Evolutionary conservation across 1,140 invertebrate genomes (phyloP), one percentile per base, ranked within the genome.

Genomic region (Melitaea cinxia): DNA sequence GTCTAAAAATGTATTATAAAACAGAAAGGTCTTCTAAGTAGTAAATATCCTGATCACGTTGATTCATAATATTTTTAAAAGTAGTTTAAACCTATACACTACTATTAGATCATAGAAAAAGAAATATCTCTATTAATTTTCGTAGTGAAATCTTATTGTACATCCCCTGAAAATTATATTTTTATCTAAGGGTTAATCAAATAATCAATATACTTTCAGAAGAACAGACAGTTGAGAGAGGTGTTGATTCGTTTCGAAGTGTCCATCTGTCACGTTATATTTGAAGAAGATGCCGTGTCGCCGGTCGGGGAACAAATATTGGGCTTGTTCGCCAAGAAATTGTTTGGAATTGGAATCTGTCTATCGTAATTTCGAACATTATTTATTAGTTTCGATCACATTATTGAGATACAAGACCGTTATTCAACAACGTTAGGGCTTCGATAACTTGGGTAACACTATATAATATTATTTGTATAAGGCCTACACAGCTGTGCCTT

Each of bases 291-390:
- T 24, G 4, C 23, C 19, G 17, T 23, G 19, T 47, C 42, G 1
- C 23, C 19, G 19, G 42, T 47, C 19, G 9, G 2, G 2, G 15
- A 47, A 21, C 17, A 47, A 47, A 23, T 47, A 42, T 19, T 17
- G 37, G 15, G 17, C 37, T 47, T 47, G 42, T 23, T 23, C 14
- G 21, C 9, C 19, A 23, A 47, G 42, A 3, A 47, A 23, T n/a
- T n/a, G n/a, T n/a, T n/a, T n/a, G n/a, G n/a, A n/a, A n/a, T n/a
- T 17, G 39, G 39, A 45, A 45, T 45, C 39, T 45, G 39, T 45
- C 39, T 45, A 9, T 45, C 17, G 39, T 45, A 45, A 45, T 45
- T 45, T 45, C 17, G 39, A 19, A 45, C 39, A 45, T 45, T 19
- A 45, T 45, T 45, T 45, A 19, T 45, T 45, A 45, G 6, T 9